Conservation (phyloP, 2,888 invertebrate genomes). For the Xestobium rufovillosum region DNA sequence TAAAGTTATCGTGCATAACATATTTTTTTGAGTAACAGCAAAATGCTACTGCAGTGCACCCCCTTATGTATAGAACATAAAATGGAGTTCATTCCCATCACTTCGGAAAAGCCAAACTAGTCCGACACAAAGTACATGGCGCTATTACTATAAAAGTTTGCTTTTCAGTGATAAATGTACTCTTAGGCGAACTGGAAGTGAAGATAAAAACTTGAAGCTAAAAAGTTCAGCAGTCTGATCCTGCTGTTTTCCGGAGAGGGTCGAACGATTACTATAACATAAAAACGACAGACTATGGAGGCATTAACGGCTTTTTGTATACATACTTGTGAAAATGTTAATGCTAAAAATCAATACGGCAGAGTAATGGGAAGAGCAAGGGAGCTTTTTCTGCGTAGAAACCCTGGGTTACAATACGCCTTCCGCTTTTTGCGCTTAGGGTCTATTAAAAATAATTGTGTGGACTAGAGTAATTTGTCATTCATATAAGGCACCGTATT, state of each 20-base stretch:
- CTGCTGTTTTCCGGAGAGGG: conserved; percentile 23
- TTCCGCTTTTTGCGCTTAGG: no score
- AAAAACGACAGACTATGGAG: conserved; percentile 23
- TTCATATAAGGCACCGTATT: no score
- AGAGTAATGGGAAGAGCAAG: conserved; percentile 3
- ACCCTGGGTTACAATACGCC: no score
- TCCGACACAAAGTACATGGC: conserved; percentile 3
- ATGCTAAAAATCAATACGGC: conserved; percentile 26
- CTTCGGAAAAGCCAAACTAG: no score
- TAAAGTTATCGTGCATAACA: no score
- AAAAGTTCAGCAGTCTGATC: conserved; percentile 31
- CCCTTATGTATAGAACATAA: no score
- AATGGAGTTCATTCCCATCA: no score
- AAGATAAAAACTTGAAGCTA: conserved; percentile 32
- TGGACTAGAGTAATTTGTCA: no score
- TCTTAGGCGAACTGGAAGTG: conserved; percentile 30
- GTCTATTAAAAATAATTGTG: no score
- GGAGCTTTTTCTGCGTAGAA: conserved; percentile 3
- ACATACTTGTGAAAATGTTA: conserved; percentile 25
- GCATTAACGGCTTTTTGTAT: conserved; percentile 30
- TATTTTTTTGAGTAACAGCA: no score
- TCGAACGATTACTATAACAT: conserved; percentile 28
- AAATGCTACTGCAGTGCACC: no score
- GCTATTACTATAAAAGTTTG: conserved; percentile 29
- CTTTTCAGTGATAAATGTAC: conserved; percentile 37